A percentile compares a stretch with the other conserved stretches of the same genome.
phyloP scores from a whole-genome alignment of 2,797 vertebrate genomes.

The Microctenopoma lineatum region DNA sequence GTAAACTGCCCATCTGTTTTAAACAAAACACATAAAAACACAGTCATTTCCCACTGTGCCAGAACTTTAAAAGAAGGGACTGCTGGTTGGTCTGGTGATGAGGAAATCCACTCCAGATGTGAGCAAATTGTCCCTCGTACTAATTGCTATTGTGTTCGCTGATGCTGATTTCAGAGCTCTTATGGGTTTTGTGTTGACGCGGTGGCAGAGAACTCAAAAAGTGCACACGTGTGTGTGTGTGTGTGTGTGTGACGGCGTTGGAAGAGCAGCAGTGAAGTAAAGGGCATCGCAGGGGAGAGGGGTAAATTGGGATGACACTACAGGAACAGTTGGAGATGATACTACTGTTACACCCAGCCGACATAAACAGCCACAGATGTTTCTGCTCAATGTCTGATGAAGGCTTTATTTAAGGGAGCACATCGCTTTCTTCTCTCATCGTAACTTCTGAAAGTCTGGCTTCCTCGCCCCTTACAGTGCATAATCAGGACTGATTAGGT shows the following conservation, averaged over 20 bases:
- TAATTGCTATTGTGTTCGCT: slow-evolving; percentile 74
- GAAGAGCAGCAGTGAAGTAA: slow-evolving; percentile 10
- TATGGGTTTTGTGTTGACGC: slow-evolving; percentile 24
- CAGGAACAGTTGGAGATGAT: slow-evolving; percentile 51
- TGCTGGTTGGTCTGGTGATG: slow-evolving; percentile 60
- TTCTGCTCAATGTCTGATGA: slow-evolving; percentile 57
- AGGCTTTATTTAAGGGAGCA: slow-evolving; percentile 58
- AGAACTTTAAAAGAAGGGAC: slow-evolving; percentile 29
- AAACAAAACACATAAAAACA: slow-evolving; percentile 70
- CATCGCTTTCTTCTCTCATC: slow-evolving; percentile 58
- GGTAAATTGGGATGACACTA: slow-evolving; percentile 58
- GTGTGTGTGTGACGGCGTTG: slow-evolving; percentile 2
- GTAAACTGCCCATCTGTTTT: slow-evolving; percentile 78
- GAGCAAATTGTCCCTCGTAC: slow-evolving; percentile 68
- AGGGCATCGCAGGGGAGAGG: not conserved
- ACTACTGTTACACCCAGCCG: slow-evolving; percentile 48
- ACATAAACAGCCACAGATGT: slow-evolving; percentile 71
- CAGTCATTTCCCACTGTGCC: slow-evolving; percentile 52
- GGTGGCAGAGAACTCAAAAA: not conserved
- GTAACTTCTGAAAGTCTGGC: slow-evolving; percentile 58
- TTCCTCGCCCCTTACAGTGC: slow-evolving; percentile 41
- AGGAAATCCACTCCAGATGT: slow-evolving; percentile 84
- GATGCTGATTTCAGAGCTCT: slow-evolving; percentile 52
- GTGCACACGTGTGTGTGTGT: not conserved
- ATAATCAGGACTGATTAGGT: slow-evolving; percentile 77